A percentile compares a stretch with the other conserved stretches of the same genome.
Conservation (phyloP, 2,797 vertebrate genomes). For the Tangara arthus region DNA sequence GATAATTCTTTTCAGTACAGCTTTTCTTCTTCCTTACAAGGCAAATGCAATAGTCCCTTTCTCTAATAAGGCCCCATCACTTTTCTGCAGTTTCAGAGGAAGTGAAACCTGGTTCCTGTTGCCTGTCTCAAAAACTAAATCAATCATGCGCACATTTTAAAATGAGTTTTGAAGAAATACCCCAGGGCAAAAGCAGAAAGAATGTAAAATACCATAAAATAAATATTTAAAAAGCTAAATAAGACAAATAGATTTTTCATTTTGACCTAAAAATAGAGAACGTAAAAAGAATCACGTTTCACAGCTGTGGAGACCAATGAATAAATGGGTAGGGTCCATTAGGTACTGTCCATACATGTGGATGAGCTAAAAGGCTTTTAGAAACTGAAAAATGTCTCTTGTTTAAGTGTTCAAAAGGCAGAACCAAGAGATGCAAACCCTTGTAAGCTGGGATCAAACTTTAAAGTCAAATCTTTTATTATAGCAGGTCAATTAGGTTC, state of each 20-base stretch:
- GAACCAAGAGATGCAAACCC: conserved; percentile 54
- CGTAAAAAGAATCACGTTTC: conserved; percentile 40
- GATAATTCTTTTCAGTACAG: background rate
- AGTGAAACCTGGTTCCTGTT: conserved; percentile 35
- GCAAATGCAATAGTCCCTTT: background rate
- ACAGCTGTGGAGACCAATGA: conserved; percentile 15
- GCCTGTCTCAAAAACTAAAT: conserved; percentile 44
- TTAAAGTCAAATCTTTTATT: conserved; percentile 69
- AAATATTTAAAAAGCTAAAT: conserved; percentile 58
- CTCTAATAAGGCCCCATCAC: background rate
- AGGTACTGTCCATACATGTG: background rate
- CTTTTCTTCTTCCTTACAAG: background rate
- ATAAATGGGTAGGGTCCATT: conserved; percentile 50
- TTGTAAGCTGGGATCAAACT: conserved; percentile 56
- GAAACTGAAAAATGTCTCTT: conserved; percentile 59
- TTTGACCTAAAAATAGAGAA: conserved; percentile 47
- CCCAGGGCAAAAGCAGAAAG: conserved; percentile 6
- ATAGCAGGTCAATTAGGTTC: conserved; percentile 65
- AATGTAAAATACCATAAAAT: conserved; percentile 47
- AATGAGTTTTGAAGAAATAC: conserved; percentile 30
- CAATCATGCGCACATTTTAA: background rate
- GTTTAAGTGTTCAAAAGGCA: conserved; percentile 63
- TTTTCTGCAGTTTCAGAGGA: background rate
- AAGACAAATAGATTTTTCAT: conserved; percentile 39
- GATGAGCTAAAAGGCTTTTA: conserved; percentile 48